phyloP scores from a whole-genome alignment of 2,113 vertebrate genomes.

The Hydrochoerus hydrochaeris region DNA sequence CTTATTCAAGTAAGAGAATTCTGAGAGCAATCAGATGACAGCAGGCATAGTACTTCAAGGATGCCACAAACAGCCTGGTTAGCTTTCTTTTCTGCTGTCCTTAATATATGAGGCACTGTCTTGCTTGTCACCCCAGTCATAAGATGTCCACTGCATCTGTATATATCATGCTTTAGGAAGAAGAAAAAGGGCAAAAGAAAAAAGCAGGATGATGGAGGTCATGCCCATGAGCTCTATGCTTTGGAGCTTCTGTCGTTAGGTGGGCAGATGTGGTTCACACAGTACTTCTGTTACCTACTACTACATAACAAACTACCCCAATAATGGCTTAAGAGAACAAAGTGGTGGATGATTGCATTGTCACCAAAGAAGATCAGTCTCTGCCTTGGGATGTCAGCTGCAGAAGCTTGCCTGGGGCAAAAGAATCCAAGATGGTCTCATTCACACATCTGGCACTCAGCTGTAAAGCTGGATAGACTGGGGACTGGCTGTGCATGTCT shows the following conservation, averaged over 20 bases:
- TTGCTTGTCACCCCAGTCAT: background rate
- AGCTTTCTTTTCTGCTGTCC: background rate
- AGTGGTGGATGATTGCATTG: background rate
- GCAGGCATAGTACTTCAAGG: background rate
- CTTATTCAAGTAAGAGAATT: background rate
- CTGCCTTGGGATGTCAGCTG: background rate
- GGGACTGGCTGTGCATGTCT: background rate
- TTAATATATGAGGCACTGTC: background rate
- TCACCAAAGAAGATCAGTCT: background rate
- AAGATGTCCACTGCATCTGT: background rate
- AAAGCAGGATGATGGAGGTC: background rate
- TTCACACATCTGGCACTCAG: background rate
- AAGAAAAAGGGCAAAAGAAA: background rate
- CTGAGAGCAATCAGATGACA: background rate
- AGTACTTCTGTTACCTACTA: background rate
- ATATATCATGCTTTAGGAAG: background rate
- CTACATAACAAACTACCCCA: background rate
- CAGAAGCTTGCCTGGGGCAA: background rate
- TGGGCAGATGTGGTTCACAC: background rate
- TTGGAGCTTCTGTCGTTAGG: background rate
- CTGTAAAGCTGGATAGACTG: background rate
- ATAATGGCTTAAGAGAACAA: background rate
- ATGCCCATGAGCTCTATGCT: background rate
- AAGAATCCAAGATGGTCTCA: background rate
- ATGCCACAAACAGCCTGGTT: background rate